phyloP scores from a whole-genome alignment of 2,113 vertebrate genomes.

The Onychostruthus taczanowskii region DNA sequence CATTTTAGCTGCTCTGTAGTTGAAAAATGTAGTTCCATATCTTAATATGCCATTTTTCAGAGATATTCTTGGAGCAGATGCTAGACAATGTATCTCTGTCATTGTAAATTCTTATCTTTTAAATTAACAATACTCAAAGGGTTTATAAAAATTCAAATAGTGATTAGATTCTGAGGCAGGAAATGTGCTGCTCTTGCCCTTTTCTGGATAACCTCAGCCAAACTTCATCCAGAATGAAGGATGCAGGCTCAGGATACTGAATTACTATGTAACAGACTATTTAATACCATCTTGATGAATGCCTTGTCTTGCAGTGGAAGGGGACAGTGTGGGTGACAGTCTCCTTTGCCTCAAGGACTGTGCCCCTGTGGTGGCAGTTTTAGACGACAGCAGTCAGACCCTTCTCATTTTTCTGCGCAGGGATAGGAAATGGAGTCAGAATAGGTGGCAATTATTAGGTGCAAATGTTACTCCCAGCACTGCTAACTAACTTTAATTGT shows the following conservation, averaged over 20 bases:
- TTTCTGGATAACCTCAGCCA: not conserved
- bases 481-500: not conserved
- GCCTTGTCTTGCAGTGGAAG: not conserved
- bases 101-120: not conserved
- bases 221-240: not conserved
- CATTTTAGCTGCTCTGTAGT: not conserved
- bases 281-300: not conserved
- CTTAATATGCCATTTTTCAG: not conserved
- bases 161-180: not conserved
- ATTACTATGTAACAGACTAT: not conserved
- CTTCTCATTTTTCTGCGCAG: not conserved
- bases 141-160: conserved; percentile 16
- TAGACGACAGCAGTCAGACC: not conserved
- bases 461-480: not conserved
- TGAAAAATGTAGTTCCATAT: not conserved
- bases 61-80: not conserved
- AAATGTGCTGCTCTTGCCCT: not conserved
- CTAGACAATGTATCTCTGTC: not conserved
- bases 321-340: not conserved
- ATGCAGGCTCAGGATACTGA: not conserved
- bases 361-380: not conserved
- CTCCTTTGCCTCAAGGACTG: not conserved
- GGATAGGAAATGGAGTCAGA: not conserved
- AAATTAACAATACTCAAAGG: not conserved
- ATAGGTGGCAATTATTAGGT: not conserved